These are phyloP conservation scores for Neotoxoptera formosana DNA, from an alignment of 1,140 invertebrate species.

Conservation along the genomic window DNA sequence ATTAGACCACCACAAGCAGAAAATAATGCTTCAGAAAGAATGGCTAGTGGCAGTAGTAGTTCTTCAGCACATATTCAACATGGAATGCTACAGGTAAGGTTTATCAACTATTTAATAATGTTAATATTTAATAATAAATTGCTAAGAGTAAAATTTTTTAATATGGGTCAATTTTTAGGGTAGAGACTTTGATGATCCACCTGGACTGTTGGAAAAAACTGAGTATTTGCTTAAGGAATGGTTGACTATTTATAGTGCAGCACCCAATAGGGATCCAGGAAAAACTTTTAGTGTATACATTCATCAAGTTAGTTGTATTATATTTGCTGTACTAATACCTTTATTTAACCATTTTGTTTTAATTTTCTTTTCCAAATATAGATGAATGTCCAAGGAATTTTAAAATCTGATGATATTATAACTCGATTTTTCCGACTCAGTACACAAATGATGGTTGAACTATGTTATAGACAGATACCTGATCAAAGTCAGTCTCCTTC, in stretches of 20 bases:
- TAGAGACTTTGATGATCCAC: slow-evolving; percentile 91
- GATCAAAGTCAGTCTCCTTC: slow-evolving; percentile 76
- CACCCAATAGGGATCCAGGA: slow-evolving; percentile 82
- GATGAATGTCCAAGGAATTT: slow-evolving; percentile 95
- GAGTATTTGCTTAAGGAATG: slow-evolving; percentile 94
- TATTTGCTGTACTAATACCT: neutral
- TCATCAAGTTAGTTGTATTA: slow-evolving; percentile 69
- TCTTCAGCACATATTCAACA: slow-evolving; percentile 92
- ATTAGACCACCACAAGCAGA: slow-evolving; percentile 46
- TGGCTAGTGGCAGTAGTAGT: slow-evolving; percentile 61
- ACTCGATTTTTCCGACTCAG: slow-evolving; percentile 96
- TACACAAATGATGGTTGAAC: slow-evolving; percentile 95
- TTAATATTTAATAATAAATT: too few relatives aligned
- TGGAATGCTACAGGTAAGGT: slow-evolving; percentile 79
- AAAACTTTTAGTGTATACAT: slow-evolving; percentile 96
- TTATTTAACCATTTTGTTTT: neutral
- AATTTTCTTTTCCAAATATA: neutral
- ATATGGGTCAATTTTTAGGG: slow-evolving; percentile 67
- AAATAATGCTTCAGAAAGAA: slow-evolving; percentile 48
- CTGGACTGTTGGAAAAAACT: slow-evolving; percentile 93
- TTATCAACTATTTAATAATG: neutral
- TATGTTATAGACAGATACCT: slow-evolving; percentile 82
- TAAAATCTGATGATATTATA: slow-evolving; percentile 97
- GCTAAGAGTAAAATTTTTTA: neutral
- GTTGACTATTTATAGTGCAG: slow-evolving; percentile 87